Base-by-base conservation (phyloP, 2,113 vertebrate genomes). In the Oreochromis niloticus region DNA sequence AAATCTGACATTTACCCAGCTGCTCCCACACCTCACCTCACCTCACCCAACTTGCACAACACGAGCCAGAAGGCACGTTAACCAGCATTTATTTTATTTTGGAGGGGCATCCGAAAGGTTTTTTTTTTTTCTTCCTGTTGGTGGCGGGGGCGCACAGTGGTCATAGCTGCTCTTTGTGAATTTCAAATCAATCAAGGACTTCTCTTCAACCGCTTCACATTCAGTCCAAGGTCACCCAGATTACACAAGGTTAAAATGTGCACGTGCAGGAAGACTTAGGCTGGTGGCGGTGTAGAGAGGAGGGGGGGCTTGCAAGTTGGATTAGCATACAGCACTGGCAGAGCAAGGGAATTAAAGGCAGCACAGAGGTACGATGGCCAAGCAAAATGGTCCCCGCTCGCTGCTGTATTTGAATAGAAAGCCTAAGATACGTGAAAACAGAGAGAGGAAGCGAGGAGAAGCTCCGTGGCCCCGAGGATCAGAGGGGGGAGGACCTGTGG, bases 181-280 rank as follows among this genome's bases (percentile, higher is more conserved):
- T 98, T 97, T 97, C 97, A 98, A 98, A 98, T 98, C 97, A 98
- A 97, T 97, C 96, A 92, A 95, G 95, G 96, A 82, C 80, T 84
- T 87, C 92, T 93, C 87, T 46, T 81, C 57, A 34, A 57, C 80
- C 93, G 96, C 96, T 96, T 96, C 96, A 96, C 96, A 96, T 97
- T 97, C 85, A 86, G 96, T 94, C 95, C 97, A 98, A 98, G 98
- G 98, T 98, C 98, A 97, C 96, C 93, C 95, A 96, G 97, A 98
- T 98, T 98, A 97, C 97, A 96, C 97, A 97, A 98, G 98, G 97
- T 98, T 97, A 97, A 95, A 89, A 86, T 82, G 83, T 59, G 86
- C 14, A 78, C 30, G 71, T 48, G 68, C 84, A 75, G 36, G 39
- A 55, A 95, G 96, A 83, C 73, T 87, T 97, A 8, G 34, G 46